phyloP scores from a whole-genome alignment of 1,140 invertebrate genomes.

The Drosophila mojavensis region DNA sequence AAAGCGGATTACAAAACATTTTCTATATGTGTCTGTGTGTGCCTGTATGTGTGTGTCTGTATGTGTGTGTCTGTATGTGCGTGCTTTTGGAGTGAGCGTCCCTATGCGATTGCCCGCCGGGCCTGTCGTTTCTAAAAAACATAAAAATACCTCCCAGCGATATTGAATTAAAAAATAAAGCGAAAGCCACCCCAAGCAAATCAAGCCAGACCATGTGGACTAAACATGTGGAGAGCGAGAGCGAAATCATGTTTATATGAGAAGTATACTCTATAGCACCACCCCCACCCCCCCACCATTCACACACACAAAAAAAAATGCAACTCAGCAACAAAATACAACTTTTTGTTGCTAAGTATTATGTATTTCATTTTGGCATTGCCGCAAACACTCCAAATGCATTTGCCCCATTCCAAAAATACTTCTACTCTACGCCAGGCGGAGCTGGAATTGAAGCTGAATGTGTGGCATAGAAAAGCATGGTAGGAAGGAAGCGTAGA shows the following conservation, averaged over 20 bases:
- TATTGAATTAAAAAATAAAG: conserved; percentile 65
- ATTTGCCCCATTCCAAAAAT: conserved; percentile 69
- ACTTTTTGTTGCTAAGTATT: conserved; percentile 74
- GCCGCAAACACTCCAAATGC: conserved; percentile 80
- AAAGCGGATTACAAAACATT: conserved; percentile 73
- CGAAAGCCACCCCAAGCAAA: conserved; percentile 25
- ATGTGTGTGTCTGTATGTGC: not conserved
- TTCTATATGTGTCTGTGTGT: conserved; percentile 6
- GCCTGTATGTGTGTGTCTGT: not conserved
- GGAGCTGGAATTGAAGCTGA: conserved; percentile 10
- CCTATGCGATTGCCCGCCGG: conserved; percentile 37
- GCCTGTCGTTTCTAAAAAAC: conserved; percentile 44
- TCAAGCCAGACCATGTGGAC: conserved; percentile 2
- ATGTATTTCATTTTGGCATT: conserved; percentile 80
- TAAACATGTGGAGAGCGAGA: not conserved
- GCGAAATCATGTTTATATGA: not conserved
- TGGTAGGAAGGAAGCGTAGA: conserved; percentile 62
- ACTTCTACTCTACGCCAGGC: conserved; percentile 20
- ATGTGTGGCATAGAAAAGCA: conserved; percentile 1
- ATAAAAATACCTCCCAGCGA: conserved; percentile 56
- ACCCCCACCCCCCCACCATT: not conserved
- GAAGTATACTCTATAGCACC: not conserved
- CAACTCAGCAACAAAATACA: conserved; percentile 76
- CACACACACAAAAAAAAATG: conserved; percentile 50
- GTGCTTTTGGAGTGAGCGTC: not conserved